These are phyloP conservation scores for Charanyca ferruginea DNA, from an alignment of 2,888 invertebrate species.

Conservation along the genomic window DNA sequence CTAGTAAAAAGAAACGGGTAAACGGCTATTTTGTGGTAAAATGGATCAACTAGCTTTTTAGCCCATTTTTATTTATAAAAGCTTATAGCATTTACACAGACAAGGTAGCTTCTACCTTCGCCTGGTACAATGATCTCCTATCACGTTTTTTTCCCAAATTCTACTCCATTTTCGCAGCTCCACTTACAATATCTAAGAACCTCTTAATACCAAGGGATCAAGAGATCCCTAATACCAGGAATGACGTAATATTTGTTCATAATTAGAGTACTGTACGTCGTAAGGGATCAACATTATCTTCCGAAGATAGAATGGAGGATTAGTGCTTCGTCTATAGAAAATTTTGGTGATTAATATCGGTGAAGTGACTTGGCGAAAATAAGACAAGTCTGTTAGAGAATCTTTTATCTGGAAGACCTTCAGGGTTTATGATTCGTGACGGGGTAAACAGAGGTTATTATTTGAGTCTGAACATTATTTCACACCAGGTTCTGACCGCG, in stretches of 20 bases:
- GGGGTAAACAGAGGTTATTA: slow-evolving; percentile 19
- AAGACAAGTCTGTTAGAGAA: slow-evolving; percentile 11
- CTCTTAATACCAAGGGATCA: slow-evolving; percentile 34
- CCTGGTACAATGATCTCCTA: no score
- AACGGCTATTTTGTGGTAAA: background rate
- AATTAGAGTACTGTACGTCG: slow-evolving; percentile 46
- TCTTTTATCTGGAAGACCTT: slow-evolving; percentile 24
- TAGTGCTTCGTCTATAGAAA: slow-evolving; percentile 40
- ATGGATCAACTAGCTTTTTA: no score
- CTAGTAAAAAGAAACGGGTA: background rate
- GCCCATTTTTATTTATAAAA: no score
- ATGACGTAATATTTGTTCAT: slow-evolving; percentile 40
- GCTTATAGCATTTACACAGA: no score
- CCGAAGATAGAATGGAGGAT: slow-evolving; percentile 29
- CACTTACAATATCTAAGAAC: background rate
- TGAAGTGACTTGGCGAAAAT: slow-evolving; percentile 42
- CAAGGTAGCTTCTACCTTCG: no score
- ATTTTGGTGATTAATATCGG: slow-evolving; percentile 55
- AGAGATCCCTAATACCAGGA: background rate
- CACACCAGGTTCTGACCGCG: no score
- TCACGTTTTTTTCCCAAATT: background rate
- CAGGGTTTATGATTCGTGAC: slow-evolving; percentile 24
- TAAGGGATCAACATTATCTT: slow-evolving; percentile 44
- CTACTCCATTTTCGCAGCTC: background rate
- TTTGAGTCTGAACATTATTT: background rate